Conservation (phyloP, 2,797 vertebrate genomes). For the Sylvia borin region DNA sequence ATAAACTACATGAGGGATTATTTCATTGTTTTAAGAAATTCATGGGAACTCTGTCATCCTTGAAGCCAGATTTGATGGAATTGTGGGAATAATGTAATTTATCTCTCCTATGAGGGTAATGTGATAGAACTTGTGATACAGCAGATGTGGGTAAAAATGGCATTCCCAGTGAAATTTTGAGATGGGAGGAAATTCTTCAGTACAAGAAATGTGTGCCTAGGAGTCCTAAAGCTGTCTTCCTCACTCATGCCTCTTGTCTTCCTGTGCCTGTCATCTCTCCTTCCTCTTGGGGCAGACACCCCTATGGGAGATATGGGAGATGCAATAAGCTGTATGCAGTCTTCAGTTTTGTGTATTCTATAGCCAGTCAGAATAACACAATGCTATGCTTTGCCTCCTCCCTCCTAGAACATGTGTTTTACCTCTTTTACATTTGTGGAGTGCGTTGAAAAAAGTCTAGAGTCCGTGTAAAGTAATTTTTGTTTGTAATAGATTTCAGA, state of each 20-base stretch:
- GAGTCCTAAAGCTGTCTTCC: not conserved
- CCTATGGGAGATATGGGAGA: not conserved
- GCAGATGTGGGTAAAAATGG: not conserved
- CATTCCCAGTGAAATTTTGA: not conserved
- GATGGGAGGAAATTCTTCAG: not conserved
- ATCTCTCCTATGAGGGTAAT: not conserved
- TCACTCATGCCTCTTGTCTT: not conserved
- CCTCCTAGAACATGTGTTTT: not conserved
- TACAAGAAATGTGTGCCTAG: not conserved
- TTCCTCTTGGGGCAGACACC: not conserved
- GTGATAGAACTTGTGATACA: not conserved
- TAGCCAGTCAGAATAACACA: not conserved
- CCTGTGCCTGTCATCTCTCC: not conserved
- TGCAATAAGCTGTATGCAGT: not conserved
- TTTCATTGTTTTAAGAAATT: not conserved
- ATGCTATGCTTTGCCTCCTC: not conserved
- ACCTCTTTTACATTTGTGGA: not conserved
- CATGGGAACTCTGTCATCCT: not conserved
- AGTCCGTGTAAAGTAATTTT: not conserved
- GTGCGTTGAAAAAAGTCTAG: not conserved
- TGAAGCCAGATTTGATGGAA: not conserved
- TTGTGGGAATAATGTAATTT: not conserved
- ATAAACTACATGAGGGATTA: not conserved
- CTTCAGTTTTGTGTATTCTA: not conserved
- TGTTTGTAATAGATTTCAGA: not conserved